Base-by-base conservation (phyloP, 2,113 vertebrate species). In the Spermophilus dauricus region DNA sequence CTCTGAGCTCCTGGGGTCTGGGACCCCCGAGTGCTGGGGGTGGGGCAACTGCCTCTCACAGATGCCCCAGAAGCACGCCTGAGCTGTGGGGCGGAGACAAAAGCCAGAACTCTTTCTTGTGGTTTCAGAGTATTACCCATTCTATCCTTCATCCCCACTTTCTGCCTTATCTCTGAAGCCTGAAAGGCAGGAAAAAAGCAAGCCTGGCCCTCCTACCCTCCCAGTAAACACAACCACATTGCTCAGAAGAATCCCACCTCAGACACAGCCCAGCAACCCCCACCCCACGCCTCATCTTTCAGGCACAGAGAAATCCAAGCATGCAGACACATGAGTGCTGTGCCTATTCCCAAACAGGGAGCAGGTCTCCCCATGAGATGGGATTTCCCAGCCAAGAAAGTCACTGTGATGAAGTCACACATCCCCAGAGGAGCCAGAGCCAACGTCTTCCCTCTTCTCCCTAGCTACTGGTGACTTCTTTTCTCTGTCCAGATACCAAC, bases 41-140 rank as follows among this genome's bases (percentile, higher is more conserved):
- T 34, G 51, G 86, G n/a, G 73, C 51, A n/a, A 53, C 39, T 75
- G 51, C 75, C 92, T 86, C 92, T 70, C 91, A 63, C 95, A 98
- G 94, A 94, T 4, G 14, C 91, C 96, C 83, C 22, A 51, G 75
- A 84, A 96, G 65, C 48, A 12, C 9, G 58, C 96, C 96, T 96
- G 88, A 95, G 90, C 93, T 80, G 30, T 67, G 48, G 96, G 96
- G 90, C 86, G 95, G 90, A 97, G 97, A 98, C 51, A 5, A 98
- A 97, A 98, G 88, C 97, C 97, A 98, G 98, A 96, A 88, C 92
- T 95, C 97, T 95, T 97, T 96, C 93, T 96, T 98, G 97, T 92
- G 96, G 97, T 96, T 97, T 97, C 82, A 56, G 87, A 96, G 85
- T 61, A 91, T 95, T 97, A 94, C 78, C 97, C 84, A 24, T 95